phyloP scores from a whole-genome alignment of 1,140 invertebrate species.

The Drosophila kepulauana region DNA sequence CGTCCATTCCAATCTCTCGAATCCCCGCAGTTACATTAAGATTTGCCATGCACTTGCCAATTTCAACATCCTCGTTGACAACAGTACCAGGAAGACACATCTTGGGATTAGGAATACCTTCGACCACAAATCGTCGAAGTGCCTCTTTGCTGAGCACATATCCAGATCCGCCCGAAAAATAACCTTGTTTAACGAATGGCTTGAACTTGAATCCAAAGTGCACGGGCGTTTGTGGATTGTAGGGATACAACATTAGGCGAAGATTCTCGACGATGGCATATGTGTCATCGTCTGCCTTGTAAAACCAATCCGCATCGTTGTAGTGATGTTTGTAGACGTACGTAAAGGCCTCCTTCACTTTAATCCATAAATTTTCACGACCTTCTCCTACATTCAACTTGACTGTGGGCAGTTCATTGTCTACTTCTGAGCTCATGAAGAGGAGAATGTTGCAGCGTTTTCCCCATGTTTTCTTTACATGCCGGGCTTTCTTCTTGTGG shows the following conservation, averaged over 20 bases:
- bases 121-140: conserved; percentile 90
- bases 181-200: conserved; percentile 94
- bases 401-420: conserved; percentile 88
- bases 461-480: conserved; percentile 94
- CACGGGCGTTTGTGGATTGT: conserved; percentile 89
- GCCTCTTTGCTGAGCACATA: conserved; percentile 95
- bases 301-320: conserved; percentile 95
- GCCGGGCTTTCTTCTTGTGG: conserved; percentile 92
- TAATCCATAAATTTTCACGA: conserved; percentile 95
- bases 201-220: conserved; percentile 97
- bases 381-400: conserved; percentile 93
- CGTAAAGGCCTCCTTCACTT: conserved; percentile 97
- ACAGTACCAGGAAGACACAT: conserved; percentile 86
- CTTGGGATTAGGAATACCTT: conserved; percentile 89
- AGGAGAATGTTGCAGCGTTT: conserved; percentile 95
- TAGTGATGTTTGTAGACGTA: conserved; percentile 94
- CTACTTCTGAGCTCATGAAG: conserved; percentile 94
- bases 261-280: conserved; percentile 97
- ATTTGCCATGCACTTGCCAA: conserved; percentile 95
- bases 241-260: conserved; percentile 93
- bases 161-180: conserved; percentile 97
- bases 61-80: conserved; percentile 95
- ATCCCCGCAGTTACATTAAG: conserved; percentile 94
- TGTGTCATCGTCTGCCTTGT: conserved; percentile 98
- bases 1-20: conserved; percentile 93